A percentile compares a stretch with the other conserved stretches of the same genome.
These are phyloP conservation scores for Dryobotodes eremita DNA, from an alignment of 2,888 invertebrate species.

Conservation along the genomic window DNA sequence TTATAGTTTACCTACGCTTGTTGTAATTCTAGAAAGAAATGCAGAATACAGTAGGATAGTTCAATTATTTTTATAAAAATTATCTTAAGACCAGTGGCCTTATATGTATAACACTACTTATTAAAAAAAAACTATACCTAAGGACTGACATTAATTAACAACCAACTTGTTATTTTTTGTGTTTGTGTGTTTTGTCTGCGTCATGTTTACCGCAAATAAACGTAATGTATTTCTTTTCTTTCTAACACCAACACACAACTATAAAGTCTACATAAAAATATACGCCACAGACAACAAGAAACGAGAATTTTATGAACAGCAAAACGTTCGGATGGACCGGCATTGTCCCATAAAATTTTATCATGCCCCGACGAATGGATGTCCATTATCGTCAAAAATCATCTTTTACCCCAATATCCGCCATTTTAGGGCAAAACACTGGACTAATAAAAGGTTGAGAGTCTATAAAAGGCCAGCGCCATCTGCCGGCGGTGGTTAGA, in stretches of 20 bases:
- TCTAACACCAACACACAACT: neutral
- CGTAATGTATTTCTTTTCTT: too few relatives aligned
- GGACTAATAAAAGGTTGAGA: constrained; percentile 62
- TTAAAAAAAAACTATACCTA: too few relatives aligned
- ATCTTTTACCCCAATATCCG: constrained; percentile 60
- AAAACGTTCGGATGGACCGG: constrained; percentile 42
- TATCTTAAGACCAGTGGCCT: neutral
- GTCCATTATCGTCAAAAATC: constrained; percentile 67
- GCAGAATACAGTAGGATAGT: too few relatives aligned
- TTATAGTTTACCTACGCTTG: too few relatives aligned
- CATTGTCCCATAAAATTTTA: constrained; percentile 63
- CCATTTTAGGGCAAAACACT: constrained; percentile 60
- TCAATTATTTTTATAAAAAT: too few relatives aligned
- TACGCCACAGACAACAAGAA: constrained; percentile 29
- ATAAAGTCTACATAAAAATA: constrained; percentile 13
- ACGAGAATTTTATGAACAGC: constrained; percentile 38
- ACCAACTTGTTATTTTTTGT: too few relatives aligned
- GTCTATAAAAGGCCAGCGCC: constrained; percentile 58
- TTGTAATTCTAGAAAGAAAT: too few relatives aligned
- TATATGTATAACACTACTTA: too few relatives aligned
- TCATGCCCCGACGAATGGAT: constrained; percentile 55
- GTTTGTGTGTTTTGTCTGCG: too few relatives aligned
- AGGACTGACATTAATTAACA: too few relatives aligned
- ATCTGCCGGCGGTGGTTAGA: constrained; percentile 44
- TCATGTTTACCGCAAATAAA: too few relatives aligned